Base-by-base conservation (phyloP, 2,113 vertebrate genomes). In the Naja naja region DNA sequence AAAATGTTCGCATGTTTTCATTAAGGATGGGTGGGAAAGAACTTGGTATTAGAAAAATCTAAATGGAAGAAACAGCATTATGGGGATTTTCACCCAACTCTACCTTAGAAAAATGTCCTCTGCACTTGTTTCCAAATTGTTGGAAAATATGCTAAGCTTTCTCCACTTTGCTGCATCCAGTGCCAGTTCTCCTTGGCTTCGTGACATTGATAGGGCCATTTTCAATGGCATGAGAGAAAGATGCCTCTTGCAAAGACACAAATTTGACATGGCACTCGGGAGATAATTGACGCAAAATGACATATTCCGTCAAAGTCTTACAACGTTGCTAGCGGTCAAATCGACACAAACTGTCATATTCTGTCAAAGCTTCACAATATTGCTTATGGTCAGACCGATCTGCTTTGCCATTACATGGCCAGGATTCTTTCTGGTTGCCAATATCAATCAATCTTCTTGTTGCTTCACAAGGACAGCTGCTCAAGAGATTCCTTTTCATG, bases 281-380 rank as follows among this genome's bases (percentile, higher is more conserved):
- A 92, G 90, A 96, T 97, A 97, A 97, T 96, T 97, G 97, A 96
- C 96, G 94, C 87, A 54, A 55, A 93, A 39, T 96, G 97, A 96
- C 96, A 92, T 91, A 94, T 97, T 90, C 97, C 96, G 96, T 97
- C 97, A 97, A 94, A 96, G 96, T 96, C 95, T 91, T 2, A 39
- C 56, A 25, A 1, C 0, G 93, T 95, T 96, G 96, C 94, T 94
- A 87, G 96, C 94, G 97, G 97, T 97, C 97, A 97, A 93, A 96
- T 5, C 92, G 34, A 81, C 74, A 81, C 34, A 54, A 60, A 93
- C n/a, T 96, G 97, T 96, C 96, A 92, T 90, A 94, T 97, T 89
- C 97, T 97, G 97, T 97, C 97, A 97, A 94, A 96, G 96, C 96
- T 95, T 90, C 1, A 39, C 74, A 25, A 1, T 1, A 92, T 95